Conservation (phyloP, 2,888 invertebrate genomes). For the Rutpela maculata region DNA sequence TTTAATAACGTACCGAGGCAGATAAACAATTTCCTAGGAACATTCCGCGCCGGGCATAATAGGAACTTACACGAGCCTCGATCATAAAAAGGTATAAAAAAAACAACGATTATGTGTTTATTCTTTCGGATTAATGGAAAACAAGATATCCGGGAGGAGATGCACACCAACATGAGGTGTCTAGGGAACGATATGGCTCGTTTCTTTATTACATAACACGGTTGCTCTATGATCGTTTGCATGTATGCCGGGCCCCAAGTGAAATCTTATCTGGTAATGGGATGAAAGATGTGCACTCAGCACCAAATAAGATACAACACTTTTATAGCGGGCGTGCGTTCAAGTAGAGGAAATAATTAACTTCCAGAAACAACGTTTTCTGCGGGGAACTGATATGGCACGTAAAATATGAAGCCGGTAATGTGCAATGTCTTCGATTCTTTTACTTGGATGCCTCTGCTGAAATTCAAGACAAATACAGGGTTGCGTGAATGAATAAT, state of each 20-base stretch:
- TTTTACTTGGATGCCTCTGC: not conserved
- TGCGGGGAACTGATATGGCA: slow-evolving; percentile 10
- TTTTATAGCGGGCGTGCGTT: slow-evolving; percentile 13
- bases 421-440: not conserved
- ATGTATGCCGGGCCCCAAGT: slow-evolving; percentile 38
- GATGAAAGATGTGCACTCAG: slow-evolving; percentile 35
- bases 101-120: slow-evolving; percentile 39
- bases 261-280: slow-evolving; percentile 42
- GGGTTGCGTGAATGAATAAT: too few species aligned
- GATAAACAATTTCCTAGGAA: not conserved
- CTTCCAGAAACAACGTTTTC: not conserved
- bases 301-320: slow-evolving; percentile 21
- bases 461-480: not conserved
- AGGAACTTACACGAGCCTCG: slow-evolving; percentile 20
- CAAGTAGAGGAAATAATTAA: slow-evolving; percentile 12
- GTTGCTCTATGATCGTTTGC: slow-evolving; percentile 41
- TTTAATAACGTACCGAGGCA: not conserved
- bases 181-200: slow-evolving; percentile 40
- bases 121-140: slow-evolving; percentile 41
- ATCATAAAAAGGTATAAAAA: slow-evolving; percentile 30
- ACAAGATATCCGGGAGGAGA: slow-evolving; percentile 35
- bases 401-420: slow-evolving; percentile 12
- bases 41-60: slow-evolving; percentile 5
- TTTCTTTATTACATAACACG: slow-evolving; percentile 39
- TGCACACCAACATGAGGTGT: slow-evolving; percentile 18